phyloP scores from a whole-genome alignment of 2,797 vertebrate species.

The Hemibagrus guttatus region DNA sequence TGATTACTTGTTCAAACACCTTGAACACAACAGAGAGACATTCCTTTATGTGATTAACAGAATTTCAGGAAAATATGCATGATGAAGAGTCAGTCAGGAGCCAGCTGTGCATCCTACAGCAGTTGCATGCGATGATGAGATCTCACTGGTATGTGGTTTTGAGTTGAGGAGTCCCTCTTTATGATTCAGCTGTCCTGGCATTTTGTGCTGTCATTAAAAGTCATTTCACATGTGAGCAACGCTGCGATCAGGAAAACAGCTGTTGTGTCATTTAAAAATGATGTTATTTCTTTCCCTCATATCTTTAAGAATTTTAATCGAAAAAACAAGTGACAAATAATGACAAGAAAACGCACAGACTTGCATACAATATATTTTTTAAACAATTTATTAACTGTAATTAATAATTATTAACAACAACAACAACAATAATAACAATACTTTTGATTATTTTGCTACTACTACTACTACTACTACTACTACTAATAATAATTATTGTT shows the following conservation, averaged over 20 bases:
- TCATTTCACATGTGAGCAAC: conserved; percentile 47
- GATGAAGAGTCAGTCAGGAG: conserved; percentile 23
- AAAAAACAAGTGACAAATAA: neutral
- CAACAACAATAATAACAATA: neutral
- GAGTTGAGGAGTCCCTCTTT: conserved; percentile 48
- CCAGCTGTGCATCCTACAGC: conserved; percentile 43
- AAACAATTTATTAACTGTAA: too few species aligned
- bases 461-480: neutral
- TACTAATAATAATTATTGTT: neutral
- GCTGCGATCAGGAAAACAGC: conserved; percentile 44
- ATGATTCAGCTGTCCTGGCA: conserved; percentile 57
- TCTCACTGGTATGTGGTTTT: conserved; percentile 52
- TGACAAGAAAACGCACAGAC: neutral
- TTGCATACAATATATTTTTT: neutral
- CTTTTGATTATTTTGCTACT: too few species aligned
- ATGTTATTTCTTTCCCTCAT: neutral
- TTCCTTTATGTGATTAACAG: conserved; percentile 20
- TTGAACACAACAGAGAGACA: neutral
- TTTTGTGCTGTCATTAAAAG: conserved; percentile 51
- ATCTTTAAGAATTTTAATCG: neutral
- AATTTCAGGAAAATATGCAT: conserved; percentile 27
- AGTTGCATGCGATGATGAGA: conserved; percentile 45
- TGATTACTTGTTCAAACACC: conserved; percentile 27
- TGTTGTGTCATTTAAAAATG: conserved; percentile 36
- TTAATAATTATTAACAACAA: neutral